phyloP scores from a whole-genome alignment of 2,888 invertebrate species.

The Xestia rhomboidea region DNA sequence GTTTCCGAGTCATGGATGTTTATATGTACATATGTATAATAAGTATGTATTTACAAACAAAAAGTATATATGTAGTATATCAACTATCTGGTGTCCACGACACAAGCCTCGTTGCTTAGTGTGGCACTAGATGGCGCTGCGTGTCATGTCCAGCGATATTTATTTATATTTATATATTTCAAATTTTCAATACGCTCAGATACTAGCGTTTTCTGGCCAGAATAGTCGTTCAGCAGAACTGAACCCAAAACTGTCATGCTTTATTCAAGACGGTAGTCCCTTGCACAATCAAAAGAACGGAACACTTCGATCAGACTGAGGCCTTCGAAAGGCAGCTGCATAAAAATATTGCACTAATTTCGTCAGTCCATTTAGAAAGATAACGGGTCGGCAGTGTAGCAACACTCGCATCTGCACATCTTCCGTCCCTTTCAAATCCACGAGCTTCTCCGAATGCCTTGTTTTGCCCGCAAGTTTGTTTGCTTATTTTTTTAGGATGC shows the following conservation, averaged over 20 bases:
- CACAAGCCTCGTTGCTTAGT: no score
- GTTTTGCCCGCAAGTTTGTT: slow-evolving; percentile 52
- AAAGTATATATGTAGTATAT: no score
- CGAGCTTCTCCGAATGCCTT: slow-evolving; percentile 25
- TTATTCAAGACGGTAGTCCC: background rate
- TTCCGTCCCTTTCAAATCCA: slow-evolving; percentile 48
- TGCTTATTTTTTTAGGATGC: slow-evolving; percentile 63
- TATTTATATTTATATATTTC: no score
- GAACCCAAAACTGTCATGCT: background rate
- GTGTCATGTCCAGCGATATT: no score
- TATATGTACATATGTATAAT: no score
- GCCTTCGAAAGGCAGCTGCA: slow-evolving; percentile 41
- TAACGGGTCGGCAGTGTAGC: slow-evolving; percentile 56
- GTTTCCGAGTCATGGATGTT: no score
- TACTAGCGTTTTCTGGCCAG: background rate
- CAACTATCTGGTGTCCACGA: no score
- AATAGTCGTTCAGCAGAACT: background rate
- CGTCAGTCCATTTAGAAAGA: slow-evolving; percentile 58
- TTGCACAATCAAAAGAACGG: slow-evolving; percentile 1
- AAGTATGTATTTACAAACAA: no score
- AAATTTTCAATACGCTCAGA: background rate
- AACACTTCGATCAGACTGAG: background rate
- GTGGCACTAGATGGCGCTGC: no score
- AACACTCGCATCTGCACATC: slow-evolving; percentile 61
- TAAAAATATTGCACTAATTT: slow-evolving; percentile 53